Base-by-base conservation (phyloP, 2,113 vertebrate species). In the Colius striatus region DNA sequence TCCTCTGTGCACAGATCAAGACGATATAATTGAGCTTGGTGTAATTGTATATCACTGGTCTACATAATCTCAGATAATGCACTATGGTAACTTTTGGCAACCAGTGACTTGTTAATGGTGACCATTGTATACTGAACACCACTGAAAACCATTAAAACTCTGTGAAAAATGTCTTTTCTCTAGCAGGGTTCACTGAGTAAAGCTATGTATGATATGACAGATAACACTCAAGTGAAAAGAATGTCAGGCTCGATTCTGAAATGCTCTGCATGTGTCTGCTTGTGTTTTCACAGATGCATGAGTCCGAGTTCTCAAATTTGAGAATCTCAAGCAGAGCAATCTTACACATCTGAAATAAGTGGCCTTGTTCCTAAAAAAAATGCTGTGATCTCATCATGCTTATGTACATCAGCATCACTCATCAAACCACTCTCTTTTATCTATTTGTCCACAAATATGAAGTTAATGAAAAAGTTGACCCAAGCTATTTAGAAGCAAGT, bases 1-100 rank as follows among this genome's bases (percentile, higher is more conserved):
- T 90, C 83, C 79, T 95, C 90, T 97, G 87, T 96, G 94, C 90
- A 88, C 90, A 77, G 75, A 93, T 93, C 92, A 90, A 71, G 85
- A 71, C 4, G 36, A 80, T 45, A 92, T 94, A 92, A 95, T 95
- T 95, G 95, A 95, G 87, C 81, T 34, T 92, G 71, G 82, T 94
- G 70, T 93, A 91, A 87, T 93, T 95, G 90, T 94, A 86, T 93
- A 68, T 61, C 88, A 84, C 51, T 95, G 90, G 90, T 95, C 93
- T 95, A 93, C 92, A 94, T 95, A 95, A 96, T 92, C 68, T 95
- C 90, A 88, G 68, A 95, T 91, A 92, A 95, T 90, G 92, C 92
- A 74, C 90, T 92, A 26, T 84, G 85, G 93, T 96, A 96, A 91
- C 94, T 95, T 85, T 68, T 93, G 90, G 95, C 92, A 96, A 97